Percentiles rank a stretch among this genome's conserved stretches.
Conservation (phyloP, 2,113 vertebrate genomes). For the Ploceus nigricollis region DNA sequence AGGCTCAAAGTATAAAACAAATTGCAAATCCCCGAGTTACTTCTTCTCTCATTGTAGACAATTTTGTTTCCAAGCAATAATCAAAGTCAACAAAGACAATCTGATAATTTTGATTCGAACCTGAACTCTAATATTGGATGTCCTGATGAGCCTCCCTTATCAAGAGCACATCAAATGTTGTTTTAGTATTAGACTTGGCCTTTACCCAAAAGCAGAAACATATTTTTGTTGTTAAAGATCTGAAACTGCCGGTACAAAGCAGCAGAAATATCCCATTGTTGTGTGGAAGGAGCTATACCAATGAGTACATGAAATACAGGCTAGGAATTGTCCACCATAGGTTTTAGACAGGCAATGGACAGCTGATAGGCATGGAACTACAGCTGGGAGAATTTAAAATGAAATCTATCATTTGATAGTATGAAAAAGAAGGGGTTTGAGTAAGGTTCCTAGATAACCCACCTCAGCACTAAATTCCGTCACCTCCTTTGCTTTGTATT, state of each 20-base stretch:
- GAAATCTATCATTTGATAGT: background rate
- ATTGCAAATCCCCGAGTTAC: background rate
- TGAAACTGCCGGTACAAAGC: background rate
- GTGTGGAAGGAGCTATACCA: background rate
- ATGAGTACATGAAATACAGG: background rate
- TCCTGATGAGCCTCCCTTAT: background rate
- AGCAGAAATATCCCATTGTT: background rate
- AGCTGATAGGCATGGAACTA: background rate
- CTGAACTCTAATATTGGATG: background rate
- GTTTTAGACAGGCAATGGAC: background rate
- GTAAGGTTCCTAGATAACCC: background rate
- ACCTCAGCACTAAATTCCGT: background rate
- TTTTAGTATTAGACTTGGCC: background rate
- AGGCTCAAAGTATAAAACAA: background rate
- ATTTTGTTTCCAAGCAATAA: background rate
- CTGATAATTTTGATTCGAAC: background rate
- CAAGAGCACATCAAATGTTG: background rate
- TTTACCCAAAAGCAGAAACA: background rate
- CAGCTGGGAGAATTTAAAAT: background rate
- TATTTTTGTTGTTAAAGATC: background rate
- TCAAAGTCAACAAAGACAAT: background rate
- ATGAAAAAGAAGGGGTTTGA: background rate
- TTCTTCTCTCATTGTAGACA: background rate
- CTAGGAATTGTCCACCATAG: background rate
- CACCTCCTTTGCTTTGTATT: background rate